Evolutionary conservation across 2,797 vertebrate species (phyloP), one percentile per base, ranked within the genome.

Genomic region (Siniperca obscura): DNA sequence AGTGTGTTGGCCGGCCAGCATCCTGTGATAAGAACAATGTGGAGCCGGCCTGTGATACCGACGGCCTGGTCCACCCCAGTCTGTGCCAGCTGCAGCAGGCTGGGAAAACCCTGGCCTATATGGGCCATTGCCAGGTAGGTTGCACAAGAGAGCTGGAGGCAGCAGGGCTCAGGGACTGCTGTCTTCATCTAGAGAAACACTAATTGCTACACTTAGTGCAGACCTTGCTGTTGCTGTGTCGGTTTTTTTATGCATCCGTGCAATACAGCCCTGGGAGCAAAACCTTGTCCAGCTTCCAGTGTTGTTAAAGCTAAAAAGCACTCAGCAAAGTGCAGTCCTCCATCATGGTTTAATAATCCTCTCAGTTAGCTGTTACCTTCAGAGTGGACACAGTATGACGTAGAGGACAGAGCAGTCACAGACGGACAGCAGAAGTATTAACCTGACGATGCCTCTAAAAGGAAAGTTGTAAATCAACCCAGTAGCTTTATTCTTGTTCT

Each of bases 81-180:
- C 90, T 96, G 78, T 99, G 98, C 83, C 94, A 95, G 72, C 94
- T 99, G 78, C 96, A 97, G 90, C 97, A 98, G 89, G 96, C 96
- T 62, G 97, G 97, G 36, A 99, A 98, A 87, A 96, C 78, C 44
- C 93, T 99, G 82, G 97, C 97, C 10, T 99, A 99, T 92, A 95
- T 89, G 92, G 98, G 98, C 16, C 96, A 96, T 0, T 99, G 98
- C 90, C 98, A 99, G 97, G 98, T 99, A 96, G 66, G 87, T 75
- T n/a, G 34, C 42, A 60, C 55, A 6, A 16, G 3, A 34, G 19
- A 50, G 36, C 64, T 13, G n/a, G 1, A 3, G 27, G 5, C 25
- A 52, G 48, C 5, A 0, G 61, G 14, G 22, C 17, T 21, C 67
- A 73, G 25, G 50, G 21, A 22, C 22, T 4, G 8, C 46, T 16